Conservation (phyloP, 2,888 invertebrate species). For the Platycheirus rosarum region DNA sequence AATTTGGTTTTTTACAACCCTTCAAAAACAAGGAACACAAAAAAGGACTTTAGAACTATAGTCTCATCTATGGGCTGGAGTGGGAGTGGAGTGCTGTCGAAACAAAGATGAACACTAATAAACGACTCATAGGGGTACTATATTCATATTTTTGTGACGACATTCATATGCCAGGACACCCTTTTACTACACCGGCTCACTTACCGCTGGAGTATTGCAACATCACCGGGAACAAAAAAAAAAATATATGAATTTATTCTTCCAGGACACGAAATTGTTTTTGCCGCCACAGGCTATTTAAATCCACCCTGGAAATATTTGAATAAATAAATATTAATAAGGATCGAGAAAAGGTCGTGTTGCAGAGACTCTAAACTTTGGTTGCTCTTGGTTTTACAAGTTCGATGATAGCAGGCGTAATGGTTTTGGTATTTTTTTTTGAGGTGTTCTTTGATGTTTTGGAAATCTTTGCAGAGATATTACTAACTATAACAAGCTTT, state of each 20-base stretch:
- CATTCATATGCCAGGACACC: constrained; percentile 41
- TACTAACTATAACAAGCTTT: constrained; percentile 4
- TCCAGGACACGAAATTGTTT: constrained; percentile 72
- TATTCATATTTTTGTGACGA: constrained; percentile 70
- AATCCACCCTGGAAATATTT: constrained; percentile 70
- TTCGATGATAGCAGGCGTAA: constrained; percentile 9
- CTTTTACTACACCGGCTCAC: constrained; percentile 2
- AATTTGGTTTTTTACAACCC: constrained; percentile 68
- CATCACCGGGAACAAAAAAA: background rate
- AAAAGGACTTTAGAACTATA: constrained; percentile 42
- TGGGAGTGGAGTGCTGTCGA: background rate
- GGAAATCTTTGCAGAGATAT: constrained; percentile 24
- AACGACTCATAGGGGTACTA: constrained; percentile 69
- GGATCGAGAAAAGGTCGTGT: constrained; percentile 67
- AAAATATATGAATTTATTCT: constrained; percentile 60
- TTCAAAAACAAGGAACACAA: constrained; percentile 46
- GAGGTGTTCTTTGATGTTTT: constrained; percentile 69
- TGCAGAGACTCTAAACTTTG: constrained; percentile 61
- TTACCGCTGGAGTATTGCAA: constrained; percentile 3
- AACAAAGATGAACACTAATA: constrained; percentile 70
- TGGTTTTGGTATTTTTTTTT: background rate
- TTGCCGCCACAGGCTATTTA: constrained; percentile 63
- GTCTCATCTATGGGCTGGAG: constrained; percentile 17
- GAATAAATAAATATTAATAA: constrained; percentile 74
- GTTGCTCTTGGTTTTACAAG: constrained; percentile 57